These are phyloP conservation scores for Polypedilum vanderplanki DNA, from an alignment of 1,140 invertebrate species.

Conservation along the genomic window DNA sequence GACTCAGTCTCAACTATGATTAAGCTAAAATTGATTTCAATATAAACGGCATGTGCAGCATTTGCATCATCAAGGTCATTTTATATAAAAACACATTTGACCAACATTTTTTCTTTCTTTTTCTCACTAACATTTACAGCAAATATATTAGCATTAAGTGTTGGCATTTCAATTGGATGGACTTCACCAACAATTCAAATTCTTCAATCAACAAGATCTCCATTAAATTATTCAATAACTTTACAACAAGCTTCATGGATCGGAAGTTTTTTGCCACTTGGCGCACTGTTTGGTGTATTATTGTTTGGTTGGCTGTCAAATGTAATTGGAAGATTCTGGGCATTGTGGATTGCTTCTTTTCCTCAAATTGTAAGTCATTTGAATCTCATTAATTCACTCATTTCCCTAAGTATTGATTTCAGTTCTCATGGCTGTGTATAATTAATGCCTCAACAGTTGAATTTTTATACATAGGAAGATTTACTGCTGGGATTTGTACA, in stretches of 20 bases:
- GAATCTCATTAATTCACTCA: background rate
- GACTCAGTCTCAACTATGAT: background rate
- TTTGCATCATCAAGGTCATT: too few relatives aligned
- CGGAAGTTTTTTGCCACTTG: constrained; percentile 47
- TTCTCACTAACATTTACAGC: background rate
- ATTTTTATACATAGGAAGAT: constrained; percentile 40
- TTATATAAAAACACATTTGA: too few relatives aligned
- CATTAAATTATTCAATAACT: constrained; percentile 37
- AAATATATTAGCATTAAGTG: background rate
- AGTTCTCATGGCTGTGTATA: constrained; percentile 11
- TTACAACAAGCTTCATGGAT: constrained; percentile 49
- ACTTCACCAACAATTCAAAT: constrained; percentile 48
- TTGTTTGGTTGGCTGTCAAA: constrained; percentile 51
- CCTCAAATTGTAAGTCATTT: constrained; percentile 38
- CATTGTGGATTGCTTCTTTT: constrained; percentile 44
- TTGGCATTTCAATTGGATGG: constrained; percentile 43
- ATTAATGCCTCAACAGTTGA: background rate
- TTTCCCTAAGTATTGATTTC: background rate
- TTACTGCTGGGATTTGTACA: constrained; percentile 47
- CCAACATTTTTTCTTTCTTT: too few relatives aligned
- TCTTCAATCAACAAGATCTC: constrained; percentile 40
- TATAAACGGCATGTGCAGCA: background rate
- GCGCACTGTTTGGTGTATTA: constrained; percentile 46
- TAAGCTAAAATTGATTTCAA: background rate
- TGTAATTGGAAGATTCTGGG: constrained; percentile 48